phyloP scores from a whole-genome alignment of 2,888 invertebrate genomes.

The Microchrysa polita region DNA sequence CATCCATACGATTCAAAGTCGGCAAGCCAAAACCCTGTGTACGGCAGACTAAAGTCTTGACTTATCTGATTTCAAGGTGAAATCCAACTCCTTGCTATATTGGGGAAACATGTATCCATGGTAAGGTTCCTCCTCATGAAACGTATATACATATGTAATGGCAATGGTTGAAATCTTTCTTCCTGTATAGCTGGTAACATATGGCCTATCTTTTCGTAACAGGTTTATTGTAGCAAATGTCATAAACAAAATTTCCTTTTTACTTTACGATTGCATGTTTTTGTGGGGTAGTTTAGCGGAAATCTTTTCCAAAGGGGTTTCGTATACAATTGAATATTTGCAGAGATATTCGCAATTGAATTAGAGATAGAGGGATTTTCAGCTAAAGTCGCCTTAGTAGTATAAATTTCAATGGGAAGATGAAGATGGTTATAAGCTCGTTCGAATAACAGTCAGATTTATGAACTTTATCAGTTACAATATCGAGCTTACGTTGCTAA shows the following conservation, averaged over 20 bases:
- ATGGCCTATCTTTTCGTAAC: constrained; percentile 34
- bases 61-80: background rate
- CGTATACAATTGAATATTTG: constrained; percentile 6
- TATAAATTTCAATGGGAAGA: too few relatives aligned
- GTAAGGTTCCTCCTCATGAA: too few relatives aligned
- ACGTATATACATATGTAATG: background rate
- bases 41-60: background rate
- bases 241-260: constrained; percentile 42
- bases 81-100: constrained; percentile 1
- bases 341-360: background rate
- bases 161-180: background rate
- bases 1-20: background rate
- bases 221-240: constrained; percentile 32
- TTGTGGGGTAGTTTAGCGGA: background rate
- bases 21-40: too few relatives aligned
- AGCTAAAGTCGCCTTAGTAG: background rate
- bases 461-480: background rate
- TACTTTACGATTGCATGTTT: constrained; percentile 31
- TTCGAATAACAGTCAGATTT: background rate
- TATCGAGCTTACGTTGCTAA: too few relatives aligned
- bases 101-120: background rate
- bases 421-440: background rate
- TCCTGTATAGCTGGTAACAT: constrained; percentile 11
- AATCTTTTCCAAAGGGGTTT: background rate
- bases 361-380: background rate